These are phyloP conservation scores for Umimayanthus kanabou DNA, from an alignment of 92 coral and sea anemone genomes.

Conservation along the genomic window DNA sequence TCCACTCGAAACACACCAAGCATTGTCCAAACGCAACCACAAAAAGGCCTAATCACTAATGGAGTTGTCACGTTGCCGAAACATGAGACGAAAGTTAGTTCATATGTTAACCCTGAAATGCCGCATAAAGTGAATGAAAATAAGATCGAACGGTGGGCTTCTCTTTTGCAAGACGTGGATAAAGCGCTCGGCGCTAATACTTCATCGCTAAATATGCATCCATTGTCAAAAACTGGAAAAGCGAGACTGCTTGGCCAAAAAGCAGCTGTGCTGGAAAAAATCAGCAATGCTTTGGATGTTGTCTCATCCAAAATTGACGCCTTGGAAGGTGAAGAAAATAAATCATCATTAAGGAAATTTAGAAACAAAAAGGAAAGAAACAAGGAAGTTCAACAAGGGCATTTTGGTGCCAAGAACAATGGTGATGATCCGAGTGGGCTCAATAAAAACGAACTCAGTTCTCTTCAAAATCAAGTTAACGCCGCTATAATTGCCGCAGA, in stretches of 20 bases:
- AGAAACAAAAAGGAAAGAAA: not conserved
- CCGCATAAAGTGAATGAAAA: not conserved
- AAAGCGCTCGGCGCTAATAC: slow-evolving; percentile 1
- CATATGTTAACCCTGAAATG: not conserved
- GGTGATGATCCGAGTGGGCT: not conserved
- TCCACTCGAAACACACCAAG: not conserved
- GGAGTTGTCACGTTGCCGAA: not conserved
- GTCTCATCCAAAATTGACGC: slow-evolving; percentile 58
- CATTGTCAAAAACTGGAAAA: slow-evolving; percentile 27
- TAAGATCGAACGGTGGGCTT: slow-evolving; percentile 24
- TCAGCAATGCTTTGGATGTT: slow-evolving; percentile 74
- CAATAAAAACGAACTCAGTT: slow-evolving; percentile 10
- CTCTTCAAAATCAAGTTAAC: slow-evolving; percentile 36
- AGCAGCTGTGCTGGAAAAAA: slow-evolving; percentile 72
- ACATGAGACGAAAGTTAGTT: not conserved
- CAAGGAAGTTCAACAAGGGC: not conserved
- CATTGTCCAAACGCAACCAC: not conserved
- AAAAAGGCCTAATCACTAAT: not conserved
- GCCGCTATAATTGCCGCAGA: slow-evolving; percentile 42
- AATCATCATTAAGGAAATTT: not conserved
- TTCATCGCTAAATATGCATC: not conserved
- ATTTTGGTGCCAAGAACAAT: not conserved
- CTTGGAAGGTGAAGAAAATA: not conserved
- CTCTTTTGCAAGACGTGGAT: slow-evolving; percentile 29
- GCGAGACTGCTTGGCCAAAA: slow-evolving; percentile 54